A percentile compares a stretch with the other conserved stretches of the same genome.
Evolutionary conservation across 2,113 vertebrate genomes (phyloP).

Genomic region (Nanorana parkeri): DNA sequence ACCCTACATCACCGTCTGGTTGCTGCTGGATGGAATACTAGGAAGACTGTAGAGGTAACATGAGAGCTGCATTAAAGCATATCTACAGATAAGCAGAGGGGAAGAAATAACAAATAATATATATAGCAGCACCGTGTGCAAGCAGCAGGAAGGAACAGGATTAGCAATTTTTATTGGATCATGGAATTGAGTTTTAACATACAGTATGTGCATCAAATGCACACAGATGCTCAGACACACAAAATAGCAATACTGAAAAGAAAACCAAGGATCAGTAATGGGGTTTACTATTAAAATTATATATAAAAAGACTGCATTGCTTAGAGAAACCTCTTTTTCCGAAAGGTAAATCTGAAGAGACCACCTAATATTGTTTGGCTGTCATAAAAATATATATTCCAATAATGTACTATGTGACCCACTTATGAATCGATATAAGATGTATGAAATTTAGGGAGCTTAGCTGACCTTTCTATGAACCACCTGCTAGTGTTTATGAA

Average conservation of each 20-base stretch:
- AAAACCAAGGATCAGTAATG: neutral
- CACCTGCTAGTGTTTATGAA: constrained; percentile 61
- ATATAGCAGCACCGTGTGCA: too few species aligned
- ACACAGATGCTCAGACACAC: neutral
- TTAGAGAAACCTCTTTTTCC: constrained; percentile 2
- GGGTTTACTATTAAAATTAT: constrained; percentile 2
- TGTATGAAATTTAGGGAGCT: constrained; percentile 58
- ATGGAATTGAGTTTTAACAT: too few species aligned
- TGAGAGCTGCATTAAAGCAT: too few species aligned
- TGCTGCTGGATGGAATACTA: too few species aligned
- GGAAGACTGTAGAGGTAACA: too few species aligned
- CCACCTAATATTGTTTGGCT: constrained; percentile 39
- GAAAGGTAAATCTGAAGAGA: constrained; percentile 29
- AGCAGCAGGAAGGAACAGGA: too few species aligned
- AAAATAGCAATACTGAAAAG: neutral
- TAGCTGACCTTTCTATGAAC: constrained; percentile 64
- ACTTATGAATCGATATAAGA: constrained; percentile 49
- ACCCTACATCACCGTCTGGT: too few species aligned
- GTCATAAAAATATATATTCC: constrained; percentile 44
- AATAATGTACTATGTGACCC: constrained; percentile 41
- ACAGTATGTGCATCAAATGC: too few species aligned
- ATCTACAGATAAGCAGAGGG: too few species aligned
- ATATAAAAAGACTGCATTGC: neutral
- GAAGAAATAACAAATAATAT: too few species aligned
- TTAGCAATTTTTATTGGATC: too few species aligned